Evolutionary conservation across 2,113 vertebrate species (phyloP), one percentile per base, ranked within the genome.

Genomic region (Psilopsiagon aymara): DNA sequence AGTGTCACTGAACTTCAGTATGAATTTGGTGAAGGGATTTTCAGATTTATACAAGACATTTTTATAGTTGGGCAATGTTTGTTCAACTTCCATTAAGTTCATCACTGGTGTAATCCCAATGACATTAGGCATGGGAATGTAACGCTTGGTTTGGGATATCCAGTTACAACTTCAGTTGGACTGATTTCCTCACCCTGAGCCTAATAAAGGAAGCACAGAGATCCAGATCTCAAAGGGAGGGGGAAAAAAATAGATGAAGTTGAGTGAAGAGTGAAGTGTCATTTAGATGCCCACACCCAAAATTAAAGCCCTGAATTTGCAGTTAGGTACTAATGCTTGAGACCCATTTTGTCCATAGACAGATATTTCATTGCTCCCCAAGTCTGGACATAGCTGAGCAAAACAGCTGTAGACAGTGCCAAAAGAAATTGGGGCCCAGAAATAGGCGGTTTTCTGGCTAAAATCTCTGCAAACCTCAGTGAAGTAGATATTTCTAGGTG

Each of bases 81-180:
- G 74, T 77, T 84, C 92, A 92, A 75, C 43, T 59, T 71, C 17
- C 66, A 64, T 80, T 94, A 83, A 91, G 78, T 92, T 95, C 6
- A 47, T 62, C 18, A 17, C n/a, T 49, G 37, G 6, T 75, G 33
- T 81, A 84, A 97, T 82, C 52, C 57, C 17, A 69, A 28, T 49
- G 18, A 82, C 63, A 76, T 73, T 79, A 86, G 39, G 52, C 41
- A 53, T 4, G 12, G 46, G 55, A 75, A 91, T 14, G 16, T 20
- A 59, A 37, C 51, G 31, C 51, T 17, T 41, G 53, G 29, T 10
- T 83, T 25, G 37, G 69, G 44, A 21, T 79, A 62, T 52, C 17
- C 29, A 41, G 37, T 67, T 71, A 60, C 37, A 80, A 29, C 59
- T 76, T 82, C 20, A 31, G 15, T 62, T 55, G 57, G 44, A 79